A percentile compares a stretch with the other conserved stretches of the same genome.
Conservation (phyloP, 2,888 invertebrate species). For the Neria commutata region DNA sequence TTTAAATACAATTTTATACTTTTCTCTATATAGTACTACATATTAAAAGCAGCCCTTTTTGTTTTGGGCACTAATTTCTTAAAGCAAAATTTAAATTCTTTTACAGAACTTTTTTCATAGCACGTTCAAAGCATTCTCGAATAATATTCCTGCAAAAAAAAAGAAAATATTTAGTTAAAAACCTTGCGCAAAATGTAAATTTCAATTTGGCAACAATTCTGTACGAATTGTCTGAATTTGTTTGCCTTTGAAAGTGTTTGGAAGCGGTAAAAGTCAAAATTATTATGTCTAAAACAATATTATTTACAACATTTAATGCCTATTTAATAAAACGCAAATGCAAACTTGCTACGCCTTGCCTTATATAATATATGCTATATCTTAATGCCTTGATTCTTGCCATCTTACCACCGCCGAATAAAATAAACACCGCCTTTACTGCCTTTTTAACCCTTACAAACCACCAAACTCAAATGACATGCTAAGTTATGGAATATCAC, state of each 20-base stretch:
- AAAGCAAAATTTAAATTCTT: too few relatives aligned
- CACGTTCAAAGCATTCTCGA: too few relatives aligned
- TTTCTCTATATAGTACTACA: too few relatives aligned
- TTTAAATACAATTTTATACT: too few relatives aligned
- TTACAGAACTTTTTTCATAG: too few relatives aligned
- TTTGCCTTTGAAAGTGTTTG: constrained; percentile 50
- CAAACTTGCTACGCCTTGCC: constrained; percentile 48
- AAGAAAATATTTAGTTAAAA: not conserved
- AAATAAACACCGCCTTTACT: not conserved
- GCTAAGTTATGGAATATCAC: constrained; percentile 4
- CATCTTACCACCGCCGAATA: not conserved
- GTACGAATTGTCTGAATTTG: constrained; percentile 60
- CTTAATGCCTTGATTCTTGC: constrained; percentile 44
- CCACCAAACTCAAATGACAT: not conserved
- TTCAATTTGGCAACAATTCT: constrained; percentile 48
- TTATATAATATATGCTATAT: constrained; percentile 32
- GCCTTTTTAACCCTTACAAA: too few relatives aligned
- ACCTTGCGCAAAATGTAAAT: constrained; percentile 50
- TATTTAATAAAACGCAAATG: constrained; percentile 33
- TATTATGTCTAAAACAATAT: constrained; percentile 33
- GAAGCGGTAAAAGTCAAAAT: constrained; percentile 32
- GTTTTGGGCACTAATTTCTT: too few relatives aligned
- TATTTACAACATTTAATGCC: constrained; percentile 18
- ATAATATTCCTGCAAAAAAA: too few relatives aligned
- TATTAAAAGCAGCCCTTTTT: too few relatives aligned